Conservation (phyloP, 2,797 vertebrate genomes). For the Eulemur mongoz region DNA sequence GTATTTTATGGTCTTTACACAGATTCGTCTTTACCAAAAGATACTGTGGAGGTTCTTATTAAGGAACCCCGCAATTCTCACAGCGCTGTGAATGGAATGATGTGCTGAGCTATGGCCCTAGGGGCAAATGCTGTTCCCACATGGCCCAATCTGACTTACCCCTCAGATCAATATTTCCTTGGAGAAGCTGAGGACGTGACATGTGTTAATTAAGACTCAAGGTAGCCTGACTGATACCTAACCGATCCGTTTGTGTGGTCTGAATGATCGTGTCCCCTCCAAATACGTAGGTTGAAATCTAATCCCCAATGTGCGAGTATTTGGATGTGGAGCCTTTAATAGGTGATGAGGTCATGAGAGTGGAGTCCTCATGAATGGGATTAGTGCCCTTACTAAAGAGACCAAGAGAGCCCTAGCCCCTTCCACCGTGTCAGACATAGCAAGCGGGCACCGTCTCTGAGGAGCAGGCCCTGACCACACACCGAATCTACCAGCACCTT, state of each 20-base stretch:
- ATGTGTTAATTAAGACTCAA: neutral
- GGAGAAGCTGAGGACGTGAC: neutral
- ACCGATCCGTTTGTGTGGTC: neutral
- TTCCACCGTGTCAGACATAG: no score
- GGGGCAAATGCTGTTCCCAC: neutral
- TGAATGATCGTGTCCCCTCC: no score
- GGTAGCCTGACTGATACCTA: neutral
- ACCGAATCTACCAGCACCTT: neutral
- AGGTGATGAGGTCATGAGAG: neutral
- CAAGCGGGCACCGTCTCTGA: fast-evolving
- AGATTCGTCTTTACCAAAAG: neutral
- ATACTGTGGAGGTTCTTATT: neutral
- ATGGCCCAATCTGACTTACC: neutral
- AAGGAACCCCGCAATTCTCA: neutral
- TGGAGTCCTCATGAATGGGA: neutral
- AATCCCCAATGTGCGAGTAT: no score
- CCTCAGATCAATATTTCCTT: neutral
- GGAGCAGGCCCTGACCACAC: neutral
- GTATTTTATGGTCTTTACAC: neutral
- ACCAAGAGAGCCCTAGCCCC: neutral
- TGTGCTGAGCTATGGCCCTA: neutral
- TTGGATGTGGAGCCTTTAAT: neutral
- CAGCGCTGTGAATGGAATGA: neutral
- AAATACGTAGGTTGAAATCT: neutral
- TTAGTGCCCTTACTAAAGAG: neutral